Percentiles rank a stretch among this genome's conserved stretches.
These are phyloP conservation scores for Tipula vernalis DNA, from an alignment of 2,888 invertebrate species.

Conservation along the genomic window DNA sequence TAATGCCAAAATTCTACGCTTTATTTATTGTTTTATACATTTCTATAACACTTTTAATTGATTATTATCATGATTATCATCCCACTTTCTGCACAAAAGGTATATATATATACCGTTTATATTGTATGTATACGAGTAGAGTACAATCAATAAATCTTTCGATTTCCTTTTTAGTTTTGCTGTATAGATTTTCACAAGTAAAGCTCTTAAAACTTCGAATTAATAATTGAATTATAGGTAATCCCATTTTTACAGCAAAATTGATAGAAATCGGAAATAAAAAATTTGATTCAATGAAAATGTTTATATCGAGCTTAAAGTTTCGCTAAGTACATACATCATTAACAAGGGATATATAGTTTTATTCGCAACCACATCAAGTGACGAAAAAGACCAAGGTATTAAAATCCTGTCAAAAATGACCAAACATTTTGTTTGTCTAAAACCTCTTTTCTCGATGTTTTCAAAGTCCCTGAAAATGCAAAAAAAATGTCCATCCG, in stretches of 20 bases:
- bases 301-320: neutral
- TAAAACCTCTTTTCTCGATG: too few species aligned
- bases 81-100: neutral
- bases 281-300: neutral
- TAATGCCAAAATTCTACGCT: neutral
- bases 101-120: neutral
- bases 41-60: neutral
- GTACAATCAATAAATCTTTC: neutral
- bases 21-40: neutral
- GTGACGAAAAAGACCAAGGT: too few species aligned
- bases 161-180: neutral
- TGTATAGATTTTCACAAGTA: neutral
- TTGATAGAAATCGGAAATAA: neutral
- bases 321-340: neutral
- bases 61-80: neutral
- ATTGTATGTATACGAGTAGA: neutral
- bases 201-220: neutral
- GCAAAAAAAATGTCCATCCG: too few species aligned
- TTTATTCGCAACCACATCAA: too few species aligned
- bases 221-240: neutral
- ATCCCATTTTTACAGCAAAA: neutral
- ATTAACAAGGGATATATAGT: too few species aligned
- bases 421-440: too few species aligned
- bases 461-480: too few species aligned
- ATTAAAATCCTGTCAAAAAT: too few species aligned